These are phyloP conservation scores for Lymantria dispar DNA, from an alignment of 2,888 invertebrate species.

Conservation along the genomic window DNA sequence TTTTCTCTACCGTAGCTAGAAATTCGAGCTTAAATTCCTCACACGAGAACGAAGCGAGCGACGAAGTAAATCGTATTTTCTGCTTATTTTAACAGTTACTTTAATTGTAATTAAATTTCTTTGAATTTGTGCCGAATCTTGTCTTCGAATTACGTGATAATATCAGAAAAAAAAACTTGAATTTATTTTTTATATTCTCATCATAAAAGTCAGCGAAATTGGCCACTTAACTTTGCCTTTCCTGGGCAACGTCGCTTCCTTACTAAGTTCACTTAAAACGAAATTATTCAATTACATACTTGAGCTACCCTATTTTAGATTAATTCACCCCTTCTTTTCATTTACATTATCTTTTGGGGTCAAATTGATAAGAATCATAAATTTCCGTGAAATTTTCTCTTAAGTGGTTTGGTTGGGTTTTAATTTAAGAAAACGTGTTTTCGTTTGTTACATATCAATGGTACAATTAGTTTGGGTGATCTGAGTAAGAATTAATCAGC, in stretches of 20 bases:
- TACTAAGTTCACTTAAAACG: constrained; percentile 35
- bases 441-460: too few relatives aligned
- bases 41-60: not conserved
- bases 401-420: constrained; percentile 1
- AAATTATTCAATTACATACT: constrained; percentile 73
- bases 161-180: not conserved
- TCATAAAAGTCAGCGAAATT: constrained; percentile 20
- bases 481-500: too few relatives aligned
- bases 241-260: constrained; percentile 5
- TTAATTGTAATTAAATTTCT: not conserved
- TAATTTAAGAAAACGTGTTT: not conserved
- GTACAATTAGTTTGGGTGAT: too few relatives aligned
- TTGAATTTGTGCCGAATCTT: not conserved
- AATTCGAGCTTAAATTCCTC: not conserved
- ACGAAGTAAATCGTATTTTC: not conserved
- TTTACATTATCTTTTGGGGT: constrained; percentile 49
- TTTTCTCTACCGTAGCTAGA: not conserved
- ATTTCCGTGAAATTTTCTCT: not conserved
- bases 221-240: constrained; percentile 20
- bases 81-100: not conserved
- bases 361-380: constrained; percentile 41
- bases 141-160: not conserved
- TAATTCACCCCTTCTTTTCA: constrained; percentile 59
- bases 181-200: constrained; percentile 1
- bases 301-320: constrained; percentile 54